Conservation (phyloP, 2,113 vertebrate species). For the Alosa alosa region DNA sequence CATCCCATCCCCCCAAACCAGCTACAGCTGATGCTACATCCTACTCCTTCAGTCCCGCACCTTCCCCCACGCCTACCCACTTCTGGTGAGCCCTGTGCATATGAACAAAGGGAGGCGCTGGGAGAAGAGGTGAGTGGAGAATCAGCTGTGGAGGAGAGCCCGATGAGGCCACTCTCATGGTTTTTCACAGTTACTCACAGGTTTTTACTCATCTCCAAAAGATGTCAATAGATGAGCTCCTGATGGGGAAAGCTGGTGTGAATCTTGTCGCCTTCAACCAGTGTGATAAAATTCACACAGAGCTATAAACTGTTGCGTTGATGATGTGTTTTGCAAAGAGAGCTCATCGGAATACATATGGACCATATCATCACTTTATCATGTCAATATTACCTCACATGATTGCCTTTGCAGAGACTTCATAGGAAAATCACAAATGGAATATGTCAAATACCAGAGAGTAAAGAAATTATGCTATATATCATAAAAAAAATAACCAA, state of each 20-base stretch:
- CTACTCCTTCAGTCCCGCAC: slow-evolving; percentile 19
- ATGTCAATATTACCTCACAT: no score
- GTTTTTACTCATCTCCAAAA: background rate
- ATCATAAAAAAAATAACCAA: background rate
- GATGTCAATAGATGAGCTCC: background rate
- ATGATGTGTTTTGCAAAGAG: no score
- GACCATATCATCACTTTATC: no score
- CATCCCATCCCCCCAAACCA: background rate
- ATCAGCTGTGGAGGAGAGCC: background rate
- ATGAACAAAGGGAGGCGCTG: background rate
- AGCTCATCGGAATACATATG: no score
- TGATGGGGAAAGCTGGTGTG: background rate
- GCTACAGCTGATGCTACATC: slow-evolving; percentile 22
- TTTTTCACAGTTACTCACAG: background rate
- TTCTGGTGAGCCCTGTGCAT: background rate
- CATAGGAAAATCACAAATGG: no score
- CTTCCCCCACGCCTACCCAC: slow-evolving; percentile 22
- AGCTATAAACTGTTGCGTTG: no score
- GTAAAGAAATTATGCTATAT: no score
- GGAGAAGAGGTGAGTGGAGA: background rate
- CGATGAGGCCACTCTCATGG: background rate
- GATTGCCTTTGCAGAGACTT: no score
- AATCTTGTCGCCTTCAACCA: background rate
- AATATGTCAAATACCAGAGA: no score
- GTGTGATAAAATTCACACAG: no score